phyloP scores from a whole-genome alignment of 1,140 invertebrate genomes.

The Capitella teleta region DNA sequence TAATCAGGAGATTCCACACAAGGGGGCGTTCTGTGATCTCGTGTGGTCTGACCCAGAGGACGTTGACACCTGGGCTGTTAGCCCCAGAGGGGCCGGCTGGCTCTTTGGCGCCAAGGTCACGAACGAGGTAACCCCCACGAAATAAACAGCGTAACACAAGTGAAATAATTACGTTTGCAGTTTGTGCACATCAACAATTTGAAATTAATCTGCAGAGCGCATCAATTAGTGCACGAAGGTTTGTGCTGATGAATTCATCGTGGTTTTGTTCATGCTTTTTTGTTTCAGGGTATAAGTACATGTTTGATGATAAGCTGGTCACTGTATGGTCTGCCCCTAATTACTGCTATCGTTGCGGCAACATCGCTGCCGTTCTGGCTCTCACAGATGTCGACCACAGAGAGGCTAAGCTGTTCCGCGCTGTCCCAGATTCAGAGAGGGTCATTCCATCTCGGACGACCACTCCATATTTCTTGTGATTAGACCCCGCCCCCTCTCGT shows the following conservation, averaged over 20 bases:
- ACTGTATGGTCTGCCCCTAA: constrained; percentile 99
- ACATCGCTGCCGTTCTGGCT: constrained; percentile 96
- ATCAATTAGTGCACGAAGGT: constrained; percentile 96
- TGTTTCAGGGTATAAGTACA: constrained; percentile 86
- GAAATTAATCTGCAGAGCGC: constrained; percentile 96
- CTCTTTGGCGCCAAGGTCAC: constrained; percentile 91
- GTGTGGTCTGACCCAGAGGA: constrained; percentile 99
- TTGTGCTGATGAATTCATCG: not conserved
- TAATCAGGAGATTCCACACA: constrained; percentile 95
- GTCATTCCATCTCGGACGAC: constrained; percentile 81
- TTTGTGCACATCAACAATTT: constrained; percentile 95
- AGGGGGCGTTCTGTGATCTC: constrained; percentile 62
- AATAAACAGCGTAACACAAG: not conserved
- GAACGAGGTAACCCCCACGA: constrained; percentile 52
- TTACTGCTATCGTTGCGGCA: constrained; percentile 98
- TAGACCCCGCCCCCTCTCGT: too few relatives aligned
- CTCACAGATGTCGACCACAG: constrained; percentile 69
- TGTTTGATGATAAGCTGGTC: constrained; percentile 96
- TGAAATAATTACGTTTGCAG: constrained; percentile 65
- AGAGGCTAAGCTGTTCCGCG: constrained; percentile 78
- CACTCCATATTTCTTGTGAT: constrained; percentile 88
- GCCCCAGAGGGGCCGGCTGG: constrained; percentile 91
- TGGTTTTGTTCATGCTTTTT: not conserved
- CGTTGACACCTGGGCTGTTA: constrained; percentile 82
- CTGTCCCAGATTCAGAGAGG: constrained; percentile 83